A percentile compares a stretch with the other conserved stretches of the same genome.
Conservation (phyloP, 2,888 invertebrate species). For the Tridacna gigas region DNA sequence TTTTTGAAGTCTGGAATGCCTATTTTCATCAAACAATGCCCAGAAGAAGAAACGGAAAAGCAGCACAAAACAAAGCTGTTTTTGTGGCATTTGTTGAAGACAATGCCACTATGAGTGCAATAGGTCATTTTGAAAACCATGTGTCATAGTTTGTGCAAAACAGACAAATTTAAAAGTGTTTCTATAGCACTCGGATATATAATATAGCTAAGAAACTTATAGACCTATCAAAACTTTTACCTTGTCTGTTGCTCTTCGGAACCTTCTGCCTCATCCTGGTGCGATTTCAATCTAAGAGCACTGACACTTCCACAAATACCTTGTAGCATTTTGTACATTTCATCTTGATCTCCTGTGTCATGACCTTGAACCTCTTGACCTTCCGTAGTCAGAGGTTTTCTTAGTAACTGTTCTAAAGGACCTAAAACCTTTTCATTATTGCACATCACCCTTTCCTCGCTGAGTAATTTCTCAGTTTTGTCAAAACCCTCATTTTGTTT, state of each 20-base stretch:
- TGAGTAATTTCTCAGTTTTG: background rate
- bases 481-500: background rate
- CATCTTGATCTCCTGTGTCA: conserved; percentile 27
- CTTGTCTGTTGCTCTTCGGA: background rate
- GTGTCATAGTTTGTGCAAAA: no score
- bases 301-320: conserved; percentile 61
- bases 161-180: no score
- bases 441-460: background rate
- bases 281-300: conserved; percentile 37
- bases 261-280: background rate
- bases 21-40: no score
- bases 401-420: conserved; percentile 12
- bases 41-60: no score
- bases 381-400: background rate
- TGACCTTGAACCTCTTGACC: conserved; percentile 4
- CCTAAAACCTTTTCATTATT: background rate
- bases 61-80: no score
- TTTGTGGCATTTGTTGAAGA: no score
- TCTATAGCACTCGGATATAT: no score
- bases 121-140: no score
- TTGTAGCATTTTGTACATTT: conserved; percentile 59
- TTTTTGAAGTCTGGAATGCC: no score
- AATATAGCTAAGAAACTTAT: no score
- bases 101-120: no score
- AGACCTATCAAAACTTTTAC: no score